Conservation (phyloP, 2,797 vertebrate species). For the Arrhamphus sclerolepis region DNA sequence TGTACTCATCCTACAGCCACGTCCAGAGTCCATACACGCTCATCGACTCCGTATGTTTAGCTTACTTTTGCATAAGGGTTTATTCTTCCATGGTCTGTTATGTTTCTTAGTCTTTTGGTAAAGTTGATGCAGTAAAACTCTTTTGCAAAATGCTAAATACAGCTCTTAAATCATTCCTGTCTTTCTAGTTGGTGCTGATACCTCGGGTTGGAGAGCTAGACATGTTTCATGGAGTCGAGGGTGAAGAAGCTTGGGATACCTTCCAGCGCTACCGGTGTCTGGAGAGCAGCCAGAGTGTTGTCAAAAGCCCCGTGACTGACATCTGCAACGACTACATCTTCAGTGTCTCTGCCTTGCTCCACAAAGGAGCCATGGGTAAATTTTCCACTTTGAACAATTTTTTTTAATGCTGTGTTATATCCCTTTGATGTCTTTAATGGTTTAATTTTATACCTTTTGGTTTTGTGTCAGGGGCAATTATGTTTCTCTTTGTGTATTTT, state of each 20-base stretch:
- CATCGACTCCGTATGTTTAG: slow-evolving; percentile 86
- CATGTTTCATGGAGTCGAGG: slow-evolving; percentile 87
- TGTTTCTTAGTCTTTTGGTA: no score
- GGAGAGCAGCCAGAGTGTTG: slow-evolving; percentile 93
- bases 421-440: neutral
- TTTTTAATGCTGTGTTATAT: no score
- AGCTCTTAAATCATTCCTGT: neutral
- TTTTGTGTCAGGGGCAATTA: neutral
- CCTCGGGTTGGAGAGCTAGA: slow-evolving; percentile 90
- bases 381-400: no score
- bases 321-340: slow-evolving; percentile 94
- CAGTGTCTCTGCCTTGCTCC: slow-evolving; percentile 91
- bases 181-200: slow-evolving; percentile 89
- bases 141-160: no score
- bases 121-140: no score
- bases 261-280: slow-evolving; percentile 95
- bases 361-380: slow-evolving; percentile 89
- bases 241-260: slow-evolving; percentile 90
- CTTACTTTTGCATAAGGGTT: neutral
- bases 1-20: slow-evolving; percentile 81
- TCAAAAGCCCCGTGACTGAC: slow-evolving; percentile 92
- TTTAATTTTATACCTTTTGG: neutral
- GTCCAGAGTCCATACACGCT: slow-evolving; percentile 89
- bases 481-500: neutral
- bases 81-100: neutral